Evolutionary conservation across 2,113 vertebrate genomes (phyloP), one percentile per base, ranked within the genome.

Genomic region (Isurus oxyrinchus): DNA sequence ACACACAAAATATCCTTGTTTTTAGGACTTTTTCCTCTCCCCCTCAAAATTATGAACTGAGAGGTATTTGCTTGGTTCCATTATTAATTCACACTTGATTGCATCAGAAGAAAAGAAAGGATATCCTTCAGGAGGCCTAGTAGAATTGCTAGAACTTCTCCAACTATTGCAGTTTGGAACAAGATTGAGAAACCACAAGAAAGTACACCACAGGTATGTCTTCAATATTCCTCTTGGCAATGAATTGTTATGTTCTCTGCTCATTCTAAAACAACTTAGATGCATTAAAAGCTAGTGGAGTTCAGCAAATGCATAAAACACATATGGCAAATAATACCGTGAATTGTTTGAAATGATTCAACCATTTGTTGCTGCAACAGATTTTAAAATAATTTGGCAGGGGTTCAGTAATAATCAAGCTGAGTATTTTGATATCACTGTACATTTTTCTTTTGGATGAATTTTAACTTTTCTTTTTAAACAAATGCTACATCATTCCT

Each of bases 161-260:
- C 4, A 97, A 97, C 97, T 35, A 97, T 90, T 66, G 59, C 59
- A 94, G 90, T 97, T 96, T 96, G 97, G 97, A 97, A 97, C 97
- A 97, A 96, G 97, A 94, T 53, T 95, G 67, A 96, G 97, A 97
- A 96, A 97, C 96, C 88, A 96, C 96, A 97, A 97, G 87, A 96
- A 97, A 90, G 87, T 96, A 49, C 96, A 96, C 97, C 97, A 97
- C 97, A 98, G 97, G 97, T 97, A 97, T 97, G 97, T 97, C 97
- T 98, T 97, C 97, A 97, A 97, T 97, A 97, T 98, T 96, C 96
- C 96, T 96, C 96, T 97, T 97, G 97, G 97, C 97, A 97, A 96
- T 69, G 66, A 97, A 96, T 97, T 0, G 7, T 96, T 96, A 96
- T 96, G 97, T 96, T 96, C 96, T 97, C 91, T 97, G 97, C 97